A percentile compares a stretch with the other conserved stretches of the same genome.
These are phyloP conservation scores for Limnephilus auricula DNA, from an alignment of 2,888 invertebrate genomes.

Conservation along the genomic window DNA sequence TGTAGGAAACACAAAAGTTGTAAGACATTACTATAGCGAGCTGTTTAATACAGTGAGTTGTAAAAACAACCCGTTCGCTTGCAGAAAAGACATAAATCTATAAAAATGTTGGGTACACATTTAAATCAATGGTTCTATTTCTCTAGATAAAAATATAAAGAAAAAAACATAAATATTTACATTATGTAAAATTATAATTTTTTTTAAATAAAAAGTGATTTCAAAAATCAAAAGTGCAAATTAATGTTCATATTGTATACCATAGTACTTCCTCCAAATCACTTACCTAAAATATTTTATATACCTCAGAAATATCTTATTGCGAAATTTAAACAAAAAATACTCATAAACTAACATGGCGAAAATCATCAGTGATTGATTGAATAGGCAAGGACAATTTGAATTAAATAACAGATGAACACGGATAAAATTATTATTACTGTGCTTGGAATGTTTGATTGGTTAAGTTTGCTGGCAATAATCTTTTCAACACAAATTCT, in stretches of 20 bases:
- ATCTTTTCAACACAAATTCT: neutral
- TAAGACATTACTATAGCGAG: too few relatives aligned
- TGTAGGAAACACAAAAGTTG: neutral
- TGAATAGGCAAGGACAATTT: neutral
- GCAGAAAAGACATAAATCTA: too few relatives aligned
- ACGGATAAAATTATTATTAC: neutral
- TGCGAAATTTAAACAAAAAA: conserved; percentile 13
- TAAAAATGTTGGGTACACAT: too few relatives aligned
- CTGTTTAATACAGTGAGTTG: too few relatives aligned
- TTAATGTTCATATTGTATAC: neutral
- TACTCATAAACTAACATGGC: neutral
- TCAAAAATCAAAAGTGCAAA: neutral
- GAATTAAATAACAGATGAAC: neutral
- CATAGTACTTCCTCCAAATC: neutral
- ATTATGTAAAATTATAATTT: too few relatives aligned
- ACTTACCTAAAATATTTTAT: conserved; percentile 14
- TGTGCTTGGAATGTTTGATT: neutral
- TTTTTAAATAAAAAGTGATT: too few relatives aligned
- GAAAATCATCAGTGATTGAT: neutral
- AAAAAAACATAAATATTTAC: too few relatives aligned
- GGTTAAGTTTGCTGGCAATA: neutral
- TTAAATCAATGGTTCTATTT: too few relatives aligned
- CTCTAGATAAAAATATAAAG: too few relatives aligned
- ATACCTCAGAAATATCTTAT: conserved; percentile 25
- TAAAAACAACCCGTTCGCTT: too few relatives aligned